phyloP scores from a whole-genome alignment of 1,140 invertebrate species.

The Sarcophaga peregrina region DNA sequence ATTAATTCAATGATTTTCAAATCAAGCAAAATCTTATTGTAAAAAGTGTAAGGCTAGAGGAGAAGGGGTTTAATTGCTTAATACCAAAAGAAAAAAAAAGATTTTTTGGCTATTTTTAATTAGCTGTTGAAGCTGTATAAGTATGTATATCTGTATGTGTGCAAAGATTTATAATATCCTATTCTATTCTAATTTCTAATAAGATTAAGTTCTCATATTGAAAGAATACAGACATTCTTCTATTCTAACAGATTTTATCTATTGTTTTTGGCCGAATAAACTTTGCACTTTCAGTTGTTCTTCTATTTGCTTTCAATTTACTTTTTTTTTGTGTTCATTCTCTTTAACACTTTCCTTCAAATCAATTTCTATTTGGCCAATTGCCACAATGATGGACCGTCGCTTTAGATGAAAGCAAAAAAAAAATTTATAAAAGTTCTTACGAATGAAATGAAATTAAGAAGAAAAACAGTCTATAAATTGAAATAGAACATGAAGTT shows the following conservation, averaged over 20 bases:
- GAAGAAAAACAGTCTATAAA: not conserved
- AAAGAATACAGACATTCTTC: not conserved
- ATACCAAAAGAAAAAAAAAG: no score
- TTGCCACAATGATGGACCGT: not conserved
- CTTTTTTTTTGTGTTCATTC: not conserved
- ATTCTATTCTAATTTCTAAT: not conserved
- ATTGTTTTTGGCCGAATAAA: constrained; percentile 27
- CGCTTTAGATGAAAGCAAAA: not conserved
- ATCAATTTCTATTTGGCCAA: constrained; percentile 22
- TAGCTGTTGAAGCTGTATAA: not conserved
- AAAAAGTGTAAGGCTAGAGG: no score
- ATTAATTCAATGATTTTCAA: not conserved
- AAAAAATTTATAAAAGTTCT: not conserved
- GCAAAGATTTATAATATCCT: not conserved
- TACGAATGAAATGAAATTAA: not conserved
- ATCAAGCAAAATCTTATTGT: no score
- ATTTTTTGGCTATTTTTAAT: not conserved
- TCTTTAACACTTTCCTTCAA: not conserved
- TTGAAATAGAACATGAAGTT: not conserved
- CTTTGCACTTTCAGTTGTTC: constrained; percentile 17
- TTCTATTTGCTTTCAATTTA: not conserved
- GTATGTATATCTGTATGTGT: not conserved
- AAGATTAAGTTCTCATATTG: not conserved
- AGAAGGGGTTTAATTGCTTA: no score
- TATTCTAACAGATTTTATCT: not conserved